These are phyloP conservation scores for Oenanthe melanoleuca DNA, from an alignment of 2,113 vertebrate genomes.

Conservation along the genomic window DNA sequence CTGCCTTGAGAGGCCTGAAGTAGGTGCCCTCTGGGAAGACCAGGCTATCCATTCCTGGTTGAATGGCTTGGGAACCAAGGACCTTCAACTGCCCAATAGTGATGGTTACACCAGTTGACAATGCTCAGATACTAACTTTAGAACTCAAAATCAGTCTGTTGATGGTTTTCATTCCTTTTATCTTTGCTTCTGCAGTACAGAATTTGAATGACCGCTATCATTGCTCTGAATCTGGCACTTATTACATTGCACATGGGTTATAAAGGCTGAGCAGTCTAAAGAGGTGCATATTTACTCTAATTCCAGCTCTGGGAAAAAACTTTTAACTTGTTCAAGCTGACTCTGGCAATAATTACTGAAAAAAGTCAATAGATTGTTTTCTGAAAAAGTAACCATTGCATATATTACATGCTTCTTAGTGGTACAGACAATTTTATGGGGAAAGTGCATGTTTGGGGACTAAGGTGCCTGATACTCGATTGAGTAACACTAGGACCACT, in stretches of 20 bases:
- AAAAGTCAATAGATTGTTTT: background rate
- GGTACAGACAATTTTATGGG: background rate
- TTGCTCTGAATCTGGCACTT: background rate
- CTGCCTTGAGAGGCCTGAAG: background rate
- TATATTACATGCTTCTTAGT: background rate
- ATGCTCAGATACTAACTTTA: background rate
- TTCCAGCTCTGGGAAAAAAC: background rate
- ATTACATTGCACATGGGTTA: rapidly evolving
- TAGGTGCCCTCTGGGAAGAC: background rate
- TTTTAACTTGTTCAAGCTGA: background rate
- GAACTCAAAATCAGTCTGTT: background rate
- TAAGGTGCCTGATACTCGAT: background rate
- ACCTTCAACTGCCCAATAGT: background rate
- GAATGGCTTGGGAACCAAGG: background rate
- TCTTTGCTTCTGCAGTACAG: background rate
- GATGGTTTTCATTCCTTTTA: background rate
- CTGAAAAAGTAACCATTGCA: background rate
- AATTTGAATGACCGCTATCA: background rate
- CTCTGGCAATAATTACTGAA: background rate
- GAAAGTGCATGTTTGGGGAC: background rate
- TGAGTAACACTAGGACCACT: background rate
- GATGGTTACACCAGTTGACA: background rate
- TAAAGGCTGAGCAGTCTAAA: background rate
- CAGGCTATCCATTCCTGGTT: background rate
- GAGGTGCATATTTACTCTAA: background rate